Conservation (phyloP, 2,797 vertebrate species). For the Lerista edwardsae region DNA sequence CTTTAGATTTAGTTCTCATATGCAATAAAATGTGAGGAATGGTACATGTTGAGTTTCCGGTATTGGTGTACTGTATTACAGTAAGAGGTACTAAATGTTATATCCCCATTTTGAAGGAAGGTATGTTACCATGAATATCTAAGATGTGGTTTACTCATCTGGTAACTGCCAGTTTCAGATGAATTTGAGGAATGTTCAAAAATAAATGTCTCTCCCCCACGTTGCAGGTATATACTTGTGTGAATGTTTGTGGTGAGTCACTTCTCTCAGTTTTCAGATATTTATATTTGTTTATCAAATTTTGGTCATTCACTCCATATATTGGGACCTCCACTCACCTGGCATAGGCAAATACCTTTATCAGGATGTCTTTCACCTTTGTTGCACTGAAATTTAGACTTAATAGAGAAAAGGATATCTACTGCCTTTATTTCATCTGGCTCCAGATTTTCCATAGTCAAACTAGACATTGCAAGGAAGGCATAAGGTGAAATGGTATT, state of each 20-base stretch:
- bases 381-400: neutral
- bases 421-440: neutral
- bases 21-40: neutral
- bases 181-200: neutral
- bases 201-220: neutral
- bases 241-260: neutral
- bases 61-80: neutral
- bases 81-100: neutral
- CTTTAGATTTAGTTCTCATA: neutral
- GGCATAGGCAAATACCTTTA: neutral
- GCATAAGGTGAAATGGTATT: too few relatives aligned
- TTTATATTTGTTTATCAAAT: neutral
- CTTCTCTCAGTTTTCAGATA: neutral
- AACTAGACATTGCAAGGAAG: too few relatives aligned
- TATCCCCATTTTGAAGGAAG: neutral
- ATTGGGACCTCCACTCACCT: neutral
- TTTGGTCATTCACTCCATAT: neutral
- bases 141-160: neutral
- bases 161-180: neutral
- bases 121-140: neutral
- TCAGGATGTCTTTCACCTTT: neutral
- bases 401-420: neutral
- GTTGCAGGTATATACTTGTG: neutral
- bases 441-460: too few relatives aligned
- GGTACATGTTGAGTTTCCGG: neutral